Percentiles rank a stretch among this genome's conserved stretches.
These are phyloP conservation scores for Teleopsis dalmanni DNA, from an alignment of 1,140 invertebrate species.

Conservation along the genomic window DNA sequence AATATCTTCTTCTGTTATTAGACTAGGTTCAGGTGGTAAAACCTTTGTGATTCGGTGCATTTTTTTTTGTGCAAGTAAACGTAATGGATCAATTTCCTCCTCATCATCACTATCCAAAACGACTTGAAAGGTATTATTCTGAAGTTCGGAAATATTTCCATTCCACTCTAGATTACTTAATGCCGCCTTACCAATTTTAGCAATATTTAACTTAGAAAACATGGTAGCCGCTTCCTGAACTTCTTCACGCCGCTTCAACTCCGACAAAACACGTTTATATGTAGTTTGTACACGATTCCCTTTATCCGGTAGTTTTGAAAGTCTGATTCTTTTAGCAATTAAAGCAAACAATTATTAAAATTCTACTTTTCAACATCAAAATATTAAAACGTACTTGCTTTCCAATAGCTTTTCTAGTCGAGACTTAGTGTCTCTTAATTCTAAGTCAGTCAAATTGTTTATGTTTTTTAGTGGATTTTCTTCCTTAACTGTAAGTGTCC, in stretches of 20 bases:
- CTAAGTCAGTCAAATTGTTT: slow-evolving; percentile 38
- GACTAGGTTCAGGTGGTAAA: slow-evolving; percentile 47
- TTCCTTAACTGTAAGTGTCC: slow-evolving; percentile 10
- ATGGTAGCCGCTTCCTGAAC: slow-evolving; percentile 51
- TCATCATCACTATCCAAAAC: slow-evolving; percentile 59
- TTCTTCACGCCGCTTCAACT: slow-evolving; percentile 51
- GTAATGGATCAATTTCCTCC: slow-evolving; percentile 56
- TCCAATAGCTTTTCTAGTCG: slow-evolving; percentile 48
- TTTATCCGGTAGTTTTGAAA: slow-evolving; percentile 57
- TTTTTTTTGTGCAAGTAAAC: slow-evolving; percentile 56
- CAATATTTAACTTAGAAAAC: slow-evolving; percentile 55
- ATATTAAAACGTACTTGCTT: slow-evolving; percentile 45
- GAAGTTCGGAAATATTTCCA: slow-evolving; percentile 43
- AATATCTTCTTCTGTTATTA: slow-evolving; percentile 57
- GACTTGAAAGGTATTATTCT: slow-evolving; percentile 28
- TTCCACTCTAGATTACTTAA: slow-evolving; percentile 62
- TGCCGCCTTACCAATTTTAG: slow-evolving; percentile 47
- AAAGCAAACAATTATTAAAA: slow-evolving; percentile 1
- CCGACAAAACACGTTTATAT: slow-evolving; percentile 49
- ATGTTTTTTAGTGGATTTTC: slow-evolving; percentile 37
- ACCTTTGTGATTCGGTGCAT: slow-evolving; percentile 52
- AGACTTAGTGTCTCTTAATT: slow-evolving; percentile 47
- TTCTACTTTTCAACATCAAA: neutral
- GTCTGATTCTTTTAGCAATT: slow-evolving; percentile 22
- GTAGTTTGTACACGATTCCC: slow-evolving; percentile 56